phyloP scores from a whole-genome alignment of 2,113 vertebrate species.

The Dipodomys stephensi region DNA sequence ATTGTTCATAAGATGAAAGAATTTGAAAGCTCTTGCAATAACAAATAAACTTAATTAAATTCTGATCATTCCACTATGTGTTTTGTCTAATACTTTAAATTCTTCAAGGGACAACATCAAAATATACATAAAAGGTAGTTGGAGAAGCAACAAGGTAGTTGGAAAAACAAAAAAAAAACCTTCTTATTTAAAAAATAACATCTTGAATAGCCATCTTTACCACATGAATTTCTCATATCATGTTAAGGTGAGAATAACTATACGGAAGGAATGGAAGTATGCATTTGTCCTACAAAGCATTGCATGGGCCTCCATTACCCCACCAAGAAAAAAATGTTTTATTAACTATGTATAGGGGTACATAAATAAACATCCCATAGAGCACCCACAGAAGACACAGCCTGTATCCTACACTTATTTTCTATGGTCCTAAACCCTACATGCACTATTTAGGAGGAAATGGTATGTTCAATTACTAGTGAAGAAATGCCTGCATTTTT shows the following conservation, averaged over 20 bases:
- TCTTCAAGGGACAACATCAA: slow-evolving; percentile 26
- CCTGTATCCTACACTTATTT: not conserved
- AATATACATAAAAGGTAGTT: not conserved
- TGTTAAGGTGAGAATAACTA: not conserved
- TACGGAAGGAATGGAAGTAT: not conserved
- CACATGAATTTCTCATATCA: slow-evolving; percentile 5
- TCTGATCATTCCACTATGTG: slow-evolving; percentile 15
- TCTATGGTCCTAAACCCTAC: not conserved
- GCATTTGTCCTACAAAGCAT: not conserved
- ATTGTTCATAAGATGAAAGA: slow-evolving; percentile 58
- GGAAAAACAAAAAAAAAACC: not conserved
- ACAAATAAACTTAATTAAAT: slow-evolving; percentile 66
- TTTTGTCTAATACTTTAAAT: slow-evolving; percentile 48
- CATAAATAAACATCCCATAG: not conserved
- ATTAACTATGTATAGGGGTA: not conserved
- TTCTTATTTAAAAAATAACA: not conserved
- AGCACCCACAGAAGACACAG: not conserved
- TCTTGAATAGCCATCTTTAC: not conserved
- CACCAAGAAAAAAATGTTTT: not conserved
- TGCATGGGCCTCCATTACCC: not conserved
- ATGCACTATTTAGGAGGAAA: not conserved
- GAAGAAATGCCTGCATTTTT: not conserved
- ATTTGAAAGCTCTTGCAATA: slow-evolving; percentile 52
- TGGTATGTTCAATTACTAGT: not conserved
- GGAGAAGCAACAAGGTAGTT: slow-evolving; percentile 9